Percentiles rank a stretch among this genome's conserved stretches.
phyloP scores from a whole-genome alignment of 1,140 invertebrate genomes.

The Rhysida immarginata region DNA sequence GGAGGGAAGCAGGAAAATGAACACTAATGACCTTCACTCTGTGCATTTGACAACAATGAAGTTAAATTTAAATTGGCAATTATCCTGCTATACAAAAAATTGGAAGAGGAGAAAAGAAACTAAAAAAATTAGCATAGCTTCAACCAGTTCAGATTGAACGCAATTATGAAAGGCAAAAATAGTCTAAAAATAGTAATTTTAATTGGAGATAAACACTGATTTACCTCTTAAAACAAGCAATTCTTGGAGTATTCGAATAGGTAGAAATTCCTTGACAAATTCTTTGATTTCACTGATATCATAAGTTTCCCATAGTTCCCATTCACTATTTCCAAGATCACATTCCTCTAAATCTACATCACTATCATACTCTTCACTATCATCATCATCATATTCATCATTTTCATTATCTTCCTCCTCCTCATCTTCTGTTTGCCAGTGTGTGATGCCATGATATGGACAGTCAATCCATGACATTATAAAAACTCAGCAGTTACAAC shows the following conservation, averaged over 20 bases:
- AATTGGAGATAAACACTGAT: too few relatives aligned
- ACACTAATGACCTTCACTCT: too few relatives aligned
- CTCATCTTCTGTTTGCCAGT: background rate
- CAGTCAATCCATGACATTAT: background rate
- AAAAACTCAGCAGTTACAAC: background rate
- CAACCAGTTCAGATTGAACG: too few relatives aligned
- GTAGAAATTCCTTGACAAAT: constrained; percentile 43
- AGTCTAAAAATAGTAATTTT: too few relatives aligned
- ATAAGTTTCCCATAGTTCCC: constrained; percentile 4
- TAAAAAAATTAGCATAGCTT: too few relatives aligned
- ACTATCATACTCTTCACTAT: background rate
- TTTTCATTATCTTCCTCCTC: background rate
- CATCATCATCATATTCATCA: background rate
- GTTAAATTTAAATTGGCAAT: too few relatives aligned
- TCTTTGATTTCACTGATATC: constrained; percentile 61
- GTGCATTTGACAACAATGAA: too few relatives aligned
- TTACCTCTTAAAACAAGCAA: constrained; percentile 32
- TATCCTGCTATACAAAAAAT: too few relatives aligned
- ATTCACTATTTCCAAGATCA: background rate
- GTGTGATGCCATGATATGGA: background rate
- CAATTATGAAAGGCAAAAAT: too few relatives aligned
- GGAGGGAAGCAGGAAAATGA: too few relatives aligned
- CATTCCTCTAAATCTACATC: background rate
- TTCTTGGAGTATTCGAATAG: constrained; percentile 19
- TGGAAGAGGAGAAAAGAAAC: too few relatives aligned